Conservation (phyloP, 2,113 vertebrate species). For the Petrocephalus microphthalmus region DNA sequence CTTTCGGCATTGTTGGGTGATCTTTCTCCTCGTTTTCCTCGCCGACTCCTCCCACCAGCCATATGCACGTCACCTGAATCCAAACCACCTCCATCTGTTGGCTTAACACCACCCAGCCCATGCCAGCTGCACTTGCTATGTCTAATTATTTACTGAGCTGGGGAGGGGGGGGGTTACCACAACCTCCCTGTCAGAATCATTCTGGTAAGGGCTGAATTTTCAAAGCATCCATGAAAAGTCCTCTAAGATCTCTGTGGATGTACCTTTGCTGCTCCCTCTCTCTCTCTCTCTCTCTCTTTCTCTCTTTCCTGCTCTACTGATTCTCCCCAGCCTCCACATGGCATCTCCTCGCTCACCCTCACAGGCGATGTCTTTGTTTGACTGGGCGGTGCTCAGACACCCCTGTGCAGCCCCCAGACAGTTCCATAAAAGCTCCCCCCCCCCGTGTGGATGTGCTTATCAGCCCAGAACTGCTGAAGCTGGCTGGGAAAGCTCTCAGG, state of each 20-base stretch:
- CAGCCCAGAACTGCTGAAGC: neutral
- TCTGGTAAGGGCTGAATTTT: neutral
- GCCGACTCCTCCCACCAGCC: slow-evolving; percentile 54
- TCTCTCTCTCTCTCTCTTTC: neutral
- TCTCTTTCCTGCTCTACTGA: neutral
- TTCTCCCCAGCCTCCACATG: neutral
- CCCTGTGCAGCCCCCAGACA: neutral
- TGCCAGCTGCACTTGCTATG: slow-evolving; percentile 47
- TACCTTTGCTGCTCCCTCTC: neutral
- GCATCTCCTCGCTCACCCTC: neutral
- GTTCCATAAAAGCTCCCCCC: neutral
- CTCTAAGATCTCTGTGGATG: neutral
- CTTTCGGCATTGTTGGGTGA: neutral
- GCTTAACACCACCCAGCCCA: slow-evolving; percentile 48
- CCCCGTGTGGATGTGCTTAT: neutral
- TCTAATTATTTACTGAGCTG: slow-evolving; percentile 38
- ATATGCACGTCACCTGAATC: slow-evolving; percentile 57
- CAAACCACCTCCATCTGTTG: slow-evolving; percentile 60
- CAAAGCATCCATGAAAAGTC: neutral
- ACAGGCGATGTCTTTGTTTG: neutral
- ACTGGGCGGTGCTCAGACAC: neutral
- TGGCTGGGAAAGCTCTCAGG: neutral
- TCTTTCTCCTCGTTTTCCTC: neutral
- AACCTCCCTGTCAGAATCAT: neutral
- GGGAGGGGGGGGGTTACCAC: neutral